Evolutionary conservation across 1,140 invertebrate genomes (phyloP), one percentile per base, ranked within the genome.

Genomic region (Coptotermes formosanus): DNA sequence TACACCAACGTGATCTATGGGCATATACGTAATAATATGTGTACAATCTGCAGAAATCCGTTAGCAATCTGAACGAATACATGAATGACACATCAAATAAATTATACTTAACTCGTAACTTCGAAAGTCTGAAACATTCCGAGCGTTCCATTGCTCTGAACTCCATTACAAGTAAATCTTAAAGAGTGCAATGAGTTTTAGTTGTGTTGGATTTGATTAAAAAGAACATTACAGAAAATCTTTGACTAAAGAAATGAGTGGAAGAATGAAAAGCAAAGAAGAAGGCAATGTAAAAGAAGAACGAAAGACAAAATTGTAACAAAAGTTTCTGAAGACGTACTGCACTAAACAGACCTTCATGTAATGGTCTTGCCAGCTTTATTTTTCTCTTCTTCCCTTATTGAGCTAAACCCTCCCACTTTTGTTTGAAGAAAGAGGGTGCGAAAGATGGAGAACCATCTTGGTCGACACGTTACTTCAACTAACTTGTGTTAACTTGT

Each of bases 401-500:
- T 55, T 55, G 52, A 55, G 52, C 14, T 12, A 55, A 19, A 55
- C 52, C 52, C 19, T 21, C 52, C 4, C 52, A 55, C 52, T 16
- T 21, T 55, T 21, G 14, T 16, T 55, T 55, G 14, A 16, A 16
- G 52, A 19, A 55, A 55, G 14, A 21, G 7, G 14, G 19, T 21
- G 14, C 21, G 52, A 48, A 55, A 55, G 19, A 21, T 21, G 52
- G 38, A 19, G 19, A 4, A 21, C 52, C 4, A 21, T 4, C 14
- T 55, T 55, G 16, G 14, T 30, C 64, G 64, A 16, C 64, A 75
- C 64, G 64, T 75, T 75, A 75, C 64, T 75, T 75, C 64, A 30
- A 16, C 64, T 75, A 75, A 75, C 64, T 75, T 75, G 64, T 75
- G 64, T 75, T 75, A 75, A 75, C 64, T 75, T 75, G 64, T 75